These are phyloP conservation scores for Thalpophila matura DNA, from an alignment of 2,888 invertebrate genomes.

Conservation along the genomic window DNA sequence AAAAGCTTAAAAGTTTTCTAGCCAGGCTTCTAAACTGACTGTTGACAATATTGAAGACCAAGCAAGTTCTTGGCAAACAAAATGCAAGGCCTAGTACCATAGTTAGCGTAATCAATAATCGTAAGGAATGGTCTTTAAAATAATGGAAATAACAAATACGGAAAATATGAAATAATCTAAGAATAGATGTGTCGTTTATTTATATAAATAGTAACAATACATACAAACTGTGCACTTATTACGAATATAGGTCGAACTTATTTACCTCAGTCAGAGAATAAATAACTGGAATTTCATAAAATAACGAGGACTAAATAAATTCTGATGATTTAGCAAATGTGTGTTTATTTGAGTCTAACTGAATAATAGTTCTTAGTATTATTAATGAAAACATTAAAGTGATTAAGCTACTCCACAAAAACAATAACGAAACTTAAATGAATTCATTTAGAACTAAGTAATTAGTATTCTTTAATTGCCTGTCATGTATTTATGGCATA, in stretches of 20 bases:
- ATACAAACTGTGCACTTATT: not conserved
- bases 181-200: not conserved
- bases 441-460: not conserved
- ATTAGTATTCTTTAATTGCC: too few species aligned
- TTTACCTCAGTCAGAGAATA: conserved; percentile 28
- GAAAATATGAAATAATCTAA: not conserved
- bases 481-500: too few species aligned
- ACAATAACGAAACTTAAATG: conserved; percentile 11
- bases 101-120: too few species aligned
- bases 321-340: conserved; percentile 23
- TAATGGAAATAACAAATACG: not conserved
- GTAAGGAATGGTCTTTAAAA: too few species aligned
- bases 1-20: too few species aligned
- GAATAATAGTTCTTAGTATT: conserved; percentile 28
- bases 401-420: not conserved
- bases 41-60: too few species aligned
- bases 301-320: conserved; percentile 3
- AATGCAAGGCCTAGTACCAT: too few species aligned
- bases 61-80: too few species aligned
- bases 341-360: not conserved
- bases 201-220: conserved; percentile 8
- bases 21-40: too few species aligned
- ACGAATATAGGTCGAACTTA: conserved; percentile 1
- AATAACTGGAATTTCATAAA: conserved; percentile 9
- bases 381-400: conserved; percentile 2